phyloP scores from a whole-genome alignment of 2,888 invertebrate species.

The Xanthia togata region DNA sequence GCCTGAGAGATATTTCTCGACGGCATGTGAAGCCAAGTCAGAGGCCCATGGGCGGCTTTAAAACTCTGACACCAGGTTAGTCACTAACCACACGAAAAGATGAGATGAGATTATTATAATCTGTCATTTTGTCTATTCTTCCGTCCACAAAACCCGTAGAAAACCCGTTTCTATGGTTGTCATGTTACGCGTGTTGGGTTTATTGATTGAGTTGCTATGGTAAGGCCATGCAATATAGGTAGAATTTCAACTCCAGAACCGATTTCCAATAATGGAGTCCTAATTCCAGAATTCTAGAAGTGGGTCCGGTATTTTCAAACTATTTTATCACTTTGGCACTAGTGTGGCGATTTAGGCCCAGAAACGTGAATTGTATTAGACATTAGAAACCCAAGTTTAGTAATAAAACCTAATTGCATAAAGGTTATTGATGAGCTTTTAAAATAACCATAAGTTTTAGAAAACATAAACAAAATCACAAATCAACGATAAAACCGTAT shows the following conservation, averaged over 20 bases:
- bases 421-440: neutral
- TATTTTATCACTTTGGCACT: neutral
- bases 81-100: no score
- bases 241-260: neutral
- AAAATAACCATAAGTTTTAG: neutral
- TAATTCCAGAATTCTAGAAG: neutral
- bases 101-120: no score
- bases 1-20: no score
- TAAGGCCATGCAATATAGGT: neutral
- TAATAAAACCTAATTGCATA: neutral
- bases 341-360: neutral
- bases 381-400: neutral
- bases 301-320: neutral
- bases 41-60: no score
- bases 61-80: no score
- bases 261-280: neutral
- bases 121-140: no score
- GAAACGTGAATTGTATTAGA: neutral
- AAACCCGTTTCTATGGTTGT: no score
- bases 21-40: no score
- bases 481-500: slow-evolving; percentile 21
- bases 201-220: neutral
- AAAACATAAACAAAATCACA: slow-evolving; percentile 23
- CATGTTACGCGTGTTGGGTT: no score
- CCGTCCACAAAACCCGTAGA: no score